Percentiles rank a stretch among this genome's conserved stretches.
These are phyloP conservation scores for Pelodytes ibericus DNA, from an alignment of 2,797 vertebrate species.

Conservation along the genomic window DNA sequence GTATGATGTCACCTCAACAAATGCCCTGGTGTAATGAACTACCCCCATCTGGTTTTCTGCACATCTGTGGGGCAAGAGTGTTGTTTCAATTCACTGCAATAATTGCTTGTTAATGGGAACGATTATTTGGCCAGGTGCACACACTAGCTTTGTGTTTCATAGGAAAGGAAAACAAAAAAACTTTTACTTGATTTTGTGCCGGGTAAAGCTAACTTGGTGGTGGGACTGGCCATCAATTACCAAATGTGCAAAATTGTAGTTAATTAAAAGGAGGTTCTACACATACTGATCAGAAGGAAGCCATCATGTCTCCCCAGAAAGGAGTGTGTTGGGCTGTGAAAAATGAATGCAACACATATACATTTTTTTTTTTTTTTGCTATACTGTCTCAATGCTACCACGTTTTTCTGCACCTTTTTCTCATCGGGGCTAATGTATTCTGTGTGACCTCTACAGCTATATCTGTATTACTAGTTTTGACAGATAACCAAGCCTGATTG, in stretches of 20 bases:
- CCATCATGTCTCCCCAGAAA: not conserved
- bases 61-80: conserved; percentile 28
- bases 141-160: conserved; percentile 24
- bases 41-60: conserved; percentile 21
- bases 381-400: not conserved
- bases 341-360: not conserved
- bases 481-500: conserved; percentile 46
- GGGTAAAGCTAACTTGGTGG: conserved; percentile 17
- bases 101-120: conserved; percentile 44
- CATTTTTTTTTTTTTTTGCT: not conserved
- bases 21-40: conserved; percentile 8
- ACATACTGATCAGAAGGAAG: conserved; percentile 15
- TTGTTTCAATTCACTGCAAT: conserved; percentile 38
- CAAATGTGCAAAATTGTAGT: conserved; percentile 11
- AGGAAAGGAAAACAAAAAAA: conserved; percentile 15
- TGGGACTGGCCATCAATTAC: conserved; percentile 17
- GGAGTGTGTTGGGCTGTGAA: too few relatives aligned
- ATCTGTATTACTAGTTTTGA: conserved; percentile 31
- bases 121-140: conserved; percentile 52
- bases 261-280: conserved; percentile 25
- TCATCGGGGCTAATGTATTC: not conserved
- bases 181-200: conserved; percentile 1
- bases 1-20: conserved; percentile 20
- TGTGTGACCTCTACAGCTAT: conserved; percentile 41
- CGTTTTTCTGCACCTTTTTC: not conserved